A percentile compares a stretch with the other conserved stretches of the same genome.
Evolutionary conservation across 2,113 vertebrate species (phyloP).

Genomic region (Ptychochromis oligacanthus): DNA sequence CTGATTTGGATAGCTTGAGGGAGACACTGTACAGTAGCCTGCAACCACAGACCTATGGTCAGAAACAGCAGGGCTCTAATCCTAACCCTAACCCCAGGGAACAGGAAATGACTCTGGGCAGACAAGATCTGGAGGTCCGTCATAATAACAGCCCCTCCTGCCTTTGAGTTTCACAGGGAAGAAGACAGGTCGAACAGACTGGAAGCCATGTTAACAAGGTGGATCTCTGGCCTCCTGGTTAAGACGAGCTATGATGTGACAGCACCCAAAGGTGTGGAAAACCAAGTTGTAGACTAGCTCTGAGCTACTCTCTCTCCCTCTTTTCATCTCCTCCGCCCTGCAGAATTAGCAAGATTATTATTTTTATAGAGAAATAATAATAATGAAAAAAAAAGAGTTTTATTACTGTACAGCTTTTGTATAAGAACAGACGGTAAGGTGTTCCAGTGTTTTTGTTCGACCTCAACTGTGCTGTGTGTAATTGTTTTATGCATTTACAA

Average conservation of each 20-base stretch:
- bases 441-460: constrained; percentile 76
- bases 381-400: constrained; percentile 70
- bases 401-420: constrained; percentile 85
- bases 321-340: constrained; percentile 21
- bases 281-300: constrained; percentile 5
- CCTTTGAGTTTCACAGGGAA: background rate
- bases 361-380: constrained; percentile 81
- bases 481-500: constrained; percentile 84
- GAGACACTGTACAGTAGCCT: background rate
- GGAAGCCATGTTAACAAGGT: background rate
- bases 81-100: background rate
- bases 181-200: background rate
- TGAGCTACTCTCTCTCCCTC: constrained; percentile 6
- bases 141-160: constrained; percentile 8
- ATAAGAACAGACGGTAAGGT: constrained; percentile 74
- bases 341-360: constrained; percentile 80
- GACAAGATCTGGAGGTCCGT: background rate
- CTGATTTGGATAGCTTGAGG: constrained; percentile 6
- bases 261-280: background rate
- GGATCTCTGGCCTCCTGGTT: constrained; percentile 7
- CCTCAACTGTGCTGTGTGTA: constrained; percentile 81
- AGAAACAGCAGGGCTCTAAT: background rate
- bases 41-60: background rate
- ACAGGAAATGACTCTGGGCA: background rate
- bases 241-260: constrained; percentile 22